Percentiles rank a stretch among this genome's conserved stretches.
These are phyloP conservation scores for Chironomus riparius DNA, from an alignment of 2,888 invertebrate species.

Conservation along the genomic window DNA sequence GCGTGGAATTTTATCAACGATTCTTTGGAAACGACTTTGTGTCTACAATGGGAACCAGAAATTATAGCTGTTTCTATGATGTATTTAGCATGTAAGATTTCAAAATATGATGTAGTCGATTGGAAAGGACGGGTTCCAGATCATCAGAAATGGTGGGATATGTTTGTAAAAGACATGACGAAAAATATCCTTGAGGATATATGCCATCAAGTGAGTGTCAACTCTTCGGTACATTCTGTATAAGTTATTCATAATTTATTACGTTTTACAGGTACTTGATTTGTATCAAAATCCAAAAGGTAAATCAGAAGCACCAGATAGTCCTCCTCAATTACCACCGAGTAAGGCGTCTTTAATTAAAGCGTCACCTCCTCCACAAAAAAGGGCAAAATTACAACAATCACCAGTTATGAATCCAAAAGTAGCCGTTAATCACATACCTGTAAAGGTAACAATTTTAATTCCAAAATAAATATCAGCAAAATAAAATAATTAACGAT, in stretches of 20 bases:
- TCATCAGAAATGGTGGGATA: slow-evolving; percentile 93
- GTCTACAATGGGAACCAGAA: slow-evolving; percentile 98
- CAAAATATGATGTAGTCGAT: slow-evolving; percentile 89
- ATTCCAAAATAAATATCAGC: no score
- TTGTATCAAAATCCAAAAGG: slow-evolving; percentile 72
- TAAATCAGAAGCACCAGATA: slow-evolving; percentile 50
- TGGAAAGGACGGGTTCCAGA: slow-evolving; percentile 74
- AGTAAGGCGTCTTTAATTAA: slow-evolving; percentile 32
- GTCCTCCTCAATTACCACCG: slow-evolving; percentile 54
- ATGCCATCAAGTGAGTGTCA: slow-evolving; percentile 84
- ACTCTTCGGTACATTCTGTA: no score
- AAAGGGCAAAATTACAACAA: slow-evolving; percentile 29
- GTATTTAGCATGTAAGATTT: slow-evolving; percentile 92
- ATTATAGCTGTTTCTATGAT: slow-evolving; percentile 95
- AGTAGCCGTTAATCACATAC: neutral
- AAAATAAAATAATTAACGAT: no score
- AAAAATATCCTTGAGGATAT: slow-evolving; percentile 94
- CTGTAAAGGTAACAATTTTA: neutral
- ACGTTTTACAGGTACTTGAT: slow-evolving; percentile 49
- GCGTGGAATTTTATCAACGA: slow-evolving; percentile 99
- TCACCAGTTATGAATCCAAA: neutral
- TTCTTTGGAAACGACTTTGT: slow-evolving; percentile 90
- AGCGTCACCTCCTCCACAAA: slow-evolving; percentile 29
- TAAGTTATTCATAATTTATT: no score
- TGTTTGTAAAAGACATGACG: slow-evolving; percentile 91